phyloP scores from a whole-genome alignment of 2,888 invertebrate genomes.

The Junonia oenone region DNA sequence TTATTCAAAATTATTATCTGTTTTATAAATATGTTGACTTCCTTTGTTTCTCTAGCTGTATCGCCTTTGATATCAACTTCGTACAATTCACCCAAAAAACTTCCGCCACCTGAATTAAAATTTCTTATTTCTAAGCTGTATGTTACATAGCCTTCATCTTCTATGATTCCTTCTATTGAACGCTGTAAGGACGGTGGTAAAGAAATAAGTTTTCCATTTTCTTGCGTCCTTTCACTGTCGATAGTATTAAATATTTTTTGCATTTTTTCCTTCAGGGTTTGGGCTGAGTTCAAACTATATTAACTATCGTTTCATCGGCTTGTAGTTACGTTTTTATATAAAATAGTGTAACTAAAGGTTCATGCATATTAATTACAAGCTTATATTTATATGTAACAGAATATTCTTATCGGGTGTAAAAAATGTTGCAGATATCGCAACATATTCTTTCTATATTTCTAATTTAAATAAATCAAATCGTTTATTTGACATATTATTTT shows the following conservation, averaged over 20 bases:
- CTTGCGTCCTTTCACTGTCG: not conserved
- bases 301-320: too few relatives aligned
- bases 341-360: too few relatives aligned
- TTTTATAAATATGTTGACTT: constrained; percentile 48
- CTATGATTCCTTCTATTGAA: constrained; percentile 30
- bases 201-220: not conserved
- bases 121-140: constrained; percentile 31
- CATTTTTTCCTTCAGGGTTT: not conserved
- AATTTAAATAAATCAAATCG: too few relatives aligned
- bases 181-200: constrained; percentile 29
- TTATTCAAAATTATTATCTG: constrained; percentile 31
- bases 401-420: too few relatives aligned
- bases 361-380: too few relatives aligned
- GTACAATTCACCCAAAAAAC: constrained; percentile 41
- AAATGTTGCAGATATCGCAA: too few relatives aligned
- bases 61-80: constrained; percentile 45
- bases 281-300: too few relatives aligned
- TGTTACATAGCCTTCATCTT: constrained; percentile 33
- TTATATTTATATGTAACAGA: too few relatives aligned
- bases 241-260: not conserved
- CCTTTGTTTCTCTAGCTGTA: constrained; percentile 38
- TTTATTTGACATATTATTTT: not conserved
- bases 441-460: not conserved
- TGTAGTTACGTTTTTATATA: too few relatives aligned
- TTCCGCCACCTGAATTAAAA: constrained; percentile 43